These are phyloP conservation scores for Romanogobio albipinnatus DNA, from an alignment of 2,113 vertebrate genomes.

Conservation along the genomic window DNA sequence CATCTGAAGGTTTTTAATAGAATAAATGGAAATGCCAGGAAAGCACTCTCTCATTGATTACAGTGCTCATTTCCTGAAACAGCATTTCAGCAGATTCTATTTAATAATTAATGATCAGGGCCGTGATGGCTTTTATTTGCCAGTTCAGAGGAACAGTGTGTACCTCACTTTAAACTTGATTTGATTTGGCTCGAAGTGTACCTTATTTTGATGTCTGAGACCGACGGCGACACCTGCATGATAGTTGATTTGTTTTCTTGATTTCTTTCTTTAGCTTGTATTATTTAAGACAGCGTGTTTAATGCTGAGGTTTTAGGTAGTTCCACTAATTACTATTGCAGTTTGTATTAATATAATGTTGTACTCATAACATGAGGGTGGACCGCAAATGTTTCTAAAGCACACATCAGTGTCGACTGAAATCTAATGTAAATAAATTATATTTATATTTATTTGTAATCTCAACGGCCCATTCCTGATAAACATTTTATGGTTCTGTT, in stretches of 20 bases:
- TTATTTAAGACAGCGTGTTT: neutral
- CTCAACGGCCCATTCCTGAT: too few species aligned
- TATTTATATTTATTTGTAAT: too few species aligned
- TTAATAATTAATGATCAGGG: slow-evolving; percentile 70
- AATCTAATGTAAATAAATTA: neutral
- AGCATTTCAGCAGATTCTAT: slow-evolving; percentile 63
- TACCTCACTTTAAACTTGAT: neutral
- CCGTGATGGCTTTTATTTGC: neutral
- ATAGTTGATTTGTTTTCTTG: neutral
- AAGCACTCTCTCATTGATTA: slow-evolving; percentile 79
- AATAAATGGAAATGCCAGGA: slow-evolving; percentile 80
- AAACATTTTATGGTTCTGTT: too few species aligned
- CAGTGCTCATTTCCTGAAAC: slow-evolving; percentile 60
- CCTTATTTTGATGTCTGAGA: too few species aligned
- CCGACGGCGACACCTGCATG: neutral
- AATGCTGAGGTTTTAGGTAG: neutral
- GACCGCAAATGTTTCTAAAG: neutral
- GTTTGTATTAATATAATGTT: neutral
- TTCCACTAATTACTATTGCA: neutral
- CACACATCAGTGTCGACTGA: neutral
- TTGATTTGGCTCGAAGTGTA: neutral
- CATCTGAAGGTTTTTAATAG: slow-evolving; percentile 67
- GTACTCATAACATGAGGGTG: neutral
- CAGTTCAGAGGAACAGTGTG: neutral
- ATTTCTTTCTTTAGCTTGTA: neutral